A percentile compares a stretch with the other conserved stretches of the same genome.
phyloP scores from a whole-genome alignment of 2,113 vertebrate genomes.

The Strix uralensis region DNA sequence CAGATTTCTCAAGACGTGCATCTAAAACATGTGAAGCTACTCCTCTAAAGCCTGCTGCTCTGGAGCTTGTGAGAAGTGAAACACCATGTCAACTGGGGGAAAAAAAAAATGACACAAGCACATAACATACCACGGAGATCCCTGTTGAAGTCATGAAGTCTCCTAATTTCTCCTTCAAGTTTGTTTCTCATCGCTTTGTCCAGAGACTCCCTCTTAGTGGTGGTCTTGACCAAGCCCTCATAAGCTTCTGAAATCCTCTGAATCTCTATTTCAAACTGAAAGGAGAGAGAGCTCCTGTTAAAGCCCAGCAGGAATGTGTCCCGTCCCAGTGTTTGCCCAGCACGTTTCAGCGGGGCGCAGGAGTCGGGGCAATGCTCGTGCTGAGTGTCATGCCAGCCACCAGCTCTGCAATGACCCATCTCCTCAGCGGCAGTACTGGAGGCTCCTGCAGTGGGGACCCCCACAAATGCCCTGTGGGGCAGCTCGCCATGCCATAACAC shows the following conservation, averaged over 20 bases:
- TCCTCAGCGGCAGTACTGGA: neutral
- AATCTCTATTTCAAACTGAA: conserved; percentile 85
- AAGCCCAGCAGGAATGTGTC: neutral
- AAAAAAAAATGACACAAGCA: neutral
- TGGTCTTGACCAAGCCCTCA: conserved; percentile 84
- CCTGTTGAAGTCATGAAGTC: conserved; percentile 87
- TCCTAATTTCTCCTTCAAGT: conserved; percentile 85
- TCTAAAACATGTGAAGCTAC: neutral
- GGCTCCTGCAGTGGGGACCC: neutral
- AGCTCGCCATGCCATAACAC: neutral
- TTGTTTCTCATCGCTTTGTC: conserved; percentile 87
- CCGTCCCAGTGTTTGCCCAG: neutral
- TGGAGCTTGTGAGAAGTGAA: neutral
- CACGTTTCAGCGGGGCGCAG: neutral
- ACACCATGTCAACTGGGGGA: neutral
- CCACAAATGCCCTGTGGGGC: neutral
- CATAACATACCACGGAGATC: conserved; percentile 79
- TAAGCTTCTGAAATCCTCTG: conserved; percentile 85
- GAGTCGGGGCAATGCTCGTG: fast-evolving
- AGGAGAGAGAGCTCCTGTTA: conserved; percentile 35
- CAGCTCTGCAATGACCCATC: neutral
- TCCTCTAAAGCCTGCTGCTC: neutral
- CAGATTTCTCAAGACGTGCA: neutral
- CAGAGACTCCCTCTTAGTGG: conserved; percentile 83
- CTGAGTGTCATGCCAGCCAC: neutral